Conservation (phyloP, 2,113 vertebrate species). For the Grallaria varia region DNA sequence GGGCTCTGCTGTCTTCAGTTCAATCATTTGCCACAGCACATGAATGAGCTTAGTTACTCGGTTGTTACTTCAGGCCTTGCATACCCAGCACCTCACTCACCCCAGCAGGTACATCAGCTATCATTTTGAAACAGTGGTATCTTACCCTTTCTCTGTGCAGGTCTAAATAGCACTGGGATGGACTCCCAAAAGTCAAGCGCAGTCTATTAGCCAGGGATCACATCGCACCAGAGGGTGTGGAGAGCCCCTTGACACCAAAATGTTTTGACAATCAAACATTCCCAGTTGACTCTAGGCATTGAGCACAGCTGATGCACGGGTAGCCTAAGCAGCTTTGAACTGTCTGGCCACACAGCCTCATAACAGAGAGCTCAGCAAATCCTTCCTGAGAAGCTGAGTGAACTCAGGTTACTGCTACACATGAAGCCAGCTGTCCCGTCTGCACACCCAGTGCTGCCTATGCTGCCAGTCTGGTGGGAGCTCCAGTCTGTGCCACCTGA, state of each 20-base stretch:
- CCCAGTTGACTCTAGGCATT: background rate
- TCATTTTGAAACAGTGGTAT: background rate
- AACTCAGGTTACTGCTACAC: background rate
- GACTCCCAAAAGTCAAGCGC: background rate
- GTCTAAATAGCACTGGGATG: background rate
- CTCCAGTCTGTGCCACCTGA: background rate
- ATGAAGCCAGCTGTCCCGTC: background rate
- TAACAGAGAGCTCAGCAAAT: conserved; percentile 26
- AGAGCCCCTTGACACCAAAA: conserved; percentile 21
- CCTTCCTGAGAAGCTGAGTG: background rate
- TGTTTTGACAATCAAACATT: conserved; percentile 50
- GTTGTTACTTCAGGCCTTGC: background rate
- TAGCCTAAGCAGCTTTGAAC: conserved; percentile 19
- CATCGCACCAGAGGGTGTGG: background rate
- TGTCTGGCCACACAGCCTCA: background rate
- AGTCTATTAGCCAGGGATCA: background rate
- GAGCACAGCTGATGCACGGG: background rate
- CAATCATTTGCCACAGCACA: background rate
- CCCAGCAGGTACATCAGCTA: background rate
- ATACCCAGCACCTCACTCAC: background rate
- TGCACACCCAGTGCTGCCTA: background rate
- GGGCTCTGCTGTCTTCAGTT: background rate
- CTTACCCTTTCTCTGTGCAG: background rate
- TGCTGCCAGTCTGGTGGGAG: background rate
- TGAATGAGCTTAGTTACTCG: background rate